A percentile compares a stretch with the other conserved stretches of the same genome.
Evolutionary conservation across 2,797 vertebrate species (phyloP).

Genomic region (Sternotherus odoratus): DNA sequence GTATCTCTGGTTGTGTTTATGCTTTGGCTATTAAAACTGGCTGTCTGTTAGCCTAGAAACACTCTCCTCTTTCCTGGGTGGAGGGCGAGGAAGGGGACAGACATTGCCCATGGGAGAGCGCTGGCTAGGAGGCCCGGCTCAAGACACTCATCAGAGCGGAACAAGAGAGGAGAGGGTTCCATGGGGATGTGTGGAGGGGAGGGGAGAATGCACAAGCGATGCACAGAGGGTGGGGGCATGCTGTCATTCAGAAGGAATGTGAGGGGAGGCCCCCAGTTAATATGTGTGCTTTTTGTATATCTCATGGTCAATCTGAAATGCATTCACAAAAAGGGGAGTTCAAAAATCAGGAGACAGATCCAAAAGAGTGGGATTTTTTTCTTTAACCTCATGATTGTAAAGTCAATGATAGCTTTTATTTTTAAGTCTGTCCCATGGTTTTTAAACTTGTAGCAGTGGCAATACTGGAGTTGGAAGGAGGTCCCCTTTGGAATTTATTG

Average conservation of each 20-base stretch:
- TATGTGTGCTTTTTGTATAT: not conserved
- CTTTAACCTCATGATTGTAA: not conserved
- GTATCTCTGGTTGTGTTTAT: not conserved
- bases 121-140: not conserved
- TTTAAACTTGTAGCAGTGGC: not conserved
- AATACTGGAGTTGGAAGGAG: not conserved
- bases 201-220: not conserved
- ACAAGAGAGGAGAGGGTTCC: not conserved
- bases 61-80: not conserved
- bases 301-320: conserved; percentile 8
- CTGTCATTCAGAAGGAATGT: not conserved
- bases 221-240: not conserved
- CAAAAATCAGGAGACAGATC: not conserved
- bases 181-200: not conserved
- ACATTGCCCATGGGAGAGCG: not conserved
- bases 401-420: not conserved
- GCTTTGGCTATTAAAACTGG: not conserved
- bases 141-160: not conserved
- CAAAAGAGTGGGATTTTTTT: not conserved
- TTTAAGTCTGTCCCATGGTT: not conserved
- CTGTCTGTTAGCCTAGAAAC: not conserved
- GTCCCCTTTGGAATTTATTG: not conserved
- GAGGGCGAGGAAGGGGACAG: not conserved
- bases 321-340: not conserved
- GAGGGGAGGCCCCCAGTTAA: not conserved